Evolutionary conservation across 2,797 vertebrate genomes (phyloP), one percentile per base, ranked within the genome.

Genomic region (Scyliorhinus canicula): DNA sequence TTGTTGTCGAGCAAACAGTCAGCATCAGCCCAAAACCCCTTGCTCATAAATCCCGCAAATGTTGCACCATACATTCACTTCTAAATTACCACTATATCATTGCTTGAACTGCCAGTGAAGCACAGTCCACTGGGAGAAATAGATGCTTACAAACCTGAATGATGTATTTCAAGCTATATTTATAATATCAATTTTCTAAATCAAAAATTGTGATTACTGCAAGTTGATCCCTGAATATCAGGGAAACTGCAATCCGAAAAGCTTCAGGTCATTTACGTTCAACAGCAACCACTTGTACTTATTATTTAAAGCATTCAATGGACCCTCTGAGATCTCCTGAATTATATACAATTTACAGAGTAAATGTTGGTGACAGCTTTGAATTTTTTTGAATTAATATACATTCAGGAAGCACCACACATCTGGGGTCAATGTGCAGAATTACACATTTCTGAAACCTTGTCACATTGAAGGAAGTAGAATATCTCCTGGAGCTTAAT

Each of bases 391-490:
- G 95, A 96, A 95, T 95, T 90, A 95, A 95, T 95, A 63, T 95
- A 79, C 69, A 93, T 93, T 71, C 16, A 57, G 65, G 52, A 74
- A 91, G 63, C 93, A 50, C 91, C 85, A 93, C 67, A 93, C 96
- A 96, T 95, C 95, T 96, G 95, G 93, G 84, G 69, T 69, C 94
- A 95, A 82, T 95, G 82, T 95, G 67, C 12, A 95, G 79, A 24
- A 52, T 93, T 69, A 94, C 47, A 93, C 14, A 93, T 74, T 52
- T 52, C 44, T 94, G 47, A 71, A 74, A n/a, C 67, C 40, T 91
- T 69, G 44, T 93, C 50, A 31, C 26, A 21, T 14, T 55, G 93
- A 94, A 94, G 93, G 93, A 94, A 71, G 24, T 21, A 74, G 28
- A 93, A 93, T 67, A 94, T 94, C 28, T 71, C 47, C 93, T n/a